Base-by-base conservation (phyloP, 2,797 vertebrate species). In the Acanthiza pusilla region DNA sequence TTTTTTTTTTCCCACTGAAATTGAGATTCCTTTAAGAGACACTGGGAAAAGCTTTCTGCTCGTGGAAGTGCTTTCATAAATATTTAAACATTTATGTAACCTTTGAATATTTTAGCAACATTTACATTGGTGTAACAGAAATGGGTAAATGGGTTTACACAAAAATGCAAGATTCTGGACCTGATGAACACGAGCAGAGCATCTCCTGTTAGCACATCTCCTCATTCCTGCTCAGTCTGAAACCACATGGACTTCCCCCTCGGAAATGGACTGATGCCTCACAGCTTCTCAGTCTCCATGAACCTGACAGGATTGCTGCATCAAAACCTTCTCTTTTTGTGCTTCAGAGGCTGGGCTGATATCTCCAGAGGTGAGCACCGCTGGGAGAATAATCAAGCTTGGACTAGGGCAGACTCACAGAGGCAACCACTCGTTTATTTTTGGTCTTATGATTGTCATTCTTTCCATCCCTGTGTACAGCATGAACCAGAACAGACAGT, bases 71-170 rank as follows among this genome's bases (percentile, higher is more conserved):
- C 62, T 78, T 84, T 83, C 78, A 87, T 85, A 88, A 94, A 94
- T 94, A 91, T 72, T 94, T 72, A 58, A 91, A 38, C 61, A 53
- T 94, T 89, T 89, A 88, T 91, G 66, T 94, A 94, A 94, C 66
- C 50, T 89, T 80, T 93, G 88, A 91, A 75, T 93, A 61, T 87
- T 74, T 93, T 66, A 83, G 54, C 62, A 77, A 55, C 62, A 42
- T 80, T 92, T 73, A 43, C 36, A 32, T 83, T 45, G 51, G 54
- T 75, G 2, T 23, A 80, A 62, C 58, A 92, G 43, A 58, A 78
- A 58, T 53, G 57, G 21, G 36, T 11, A 75, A 85, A 54, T 75
- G 72, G 42, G 10, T 93, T 92, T 81, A 48, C 62, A 86, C 21
- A 32, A 18, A 86, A 89, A 60, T 47, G 36, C 36, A 61, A 20